phyloP scores from a whole-genome alignment of 1,140 invertebrate genomes.

The Amphibalanus amphitrite region DNA sequence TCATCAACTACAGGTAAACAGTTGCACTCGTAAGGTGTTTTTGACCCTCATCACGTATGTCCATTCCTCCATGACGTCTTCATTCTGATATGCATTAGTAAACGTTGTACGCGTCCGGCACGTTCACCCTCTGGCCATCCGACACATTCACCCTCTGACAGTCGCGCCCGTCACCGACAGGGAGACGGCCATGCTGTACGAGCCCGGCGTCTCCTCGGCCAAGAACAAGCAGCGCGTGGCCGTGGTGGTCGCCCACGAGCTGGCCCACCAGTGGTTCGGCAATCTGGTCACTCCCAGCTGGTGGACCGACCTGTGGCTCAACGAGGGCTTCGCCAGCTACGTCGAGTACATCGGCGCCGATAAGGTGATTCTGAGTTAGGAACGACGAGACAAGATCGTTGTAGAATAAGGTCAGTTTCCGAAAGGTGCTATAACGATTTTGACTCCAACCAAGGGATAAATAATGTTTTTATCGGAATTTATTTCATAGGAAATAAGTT shows the following conservation, averaged over 20 bases:
- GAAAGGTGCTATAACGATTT: no score
- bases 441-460: no score
- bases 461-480: no score
- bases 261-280: conserved; percentile 42
- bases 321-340: conserved; percentile 31
- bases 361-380: conserved; percentile 50
- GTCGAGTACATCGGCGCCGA: conserved; percentile 28
- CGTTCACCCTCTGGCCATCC: background rate
- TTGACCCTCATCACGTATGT: conserved; percentile 8
- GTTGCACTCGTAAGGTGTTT: conserved; percentile 25
- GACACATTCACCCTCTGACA: no score
- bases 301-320: conserved; percentile 38
- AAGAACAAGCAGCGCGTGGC: conserved; percentile 26
- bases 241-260: conserved; percentile 27
- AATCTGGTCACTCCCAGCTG: conserved; percentile 36
- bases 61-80: background rate
- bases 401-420: no score
- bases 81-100: background rate
- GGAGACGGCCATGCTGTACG: conserved; percentile 31
- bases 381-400: conserved; percentile 55
- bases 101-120: conserved; percentile 4
- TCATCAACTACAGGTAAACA: conserved; percentile 64
- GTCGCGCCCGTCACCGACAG: conserved; percentile 25
- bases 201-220: conserved; percentile 25
- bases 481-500: no score